Evolutionary conservation across 1,140 invertebrate species (phyloP).

Genomic region (Augochlora pura): DNA sequence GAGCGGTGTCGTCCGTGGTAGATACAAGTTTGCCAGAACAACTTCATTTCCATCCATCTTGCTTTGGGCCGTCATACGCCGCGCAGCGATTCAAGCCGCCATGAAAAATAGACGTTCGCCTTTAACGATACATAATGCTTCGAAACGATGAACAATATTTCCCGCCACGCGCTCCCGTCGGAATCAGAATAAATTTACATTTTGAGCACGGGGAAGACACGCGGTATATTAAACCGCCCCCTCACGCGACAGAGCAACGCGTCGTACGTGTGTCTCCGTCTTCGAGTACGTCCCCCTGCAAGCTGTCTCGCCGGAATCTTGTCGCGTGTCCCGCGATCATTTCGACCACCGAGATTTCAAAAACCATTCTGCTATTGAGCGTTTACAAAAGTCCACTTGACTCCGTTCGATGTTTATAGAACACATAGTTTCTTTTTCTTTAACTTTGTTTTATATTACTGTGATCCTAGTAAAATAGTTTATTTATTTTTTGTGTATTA

Average conservation of each 20-base stretch:
- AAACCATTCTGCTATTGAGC: neutral
- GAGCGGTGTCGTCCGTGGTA: slow-evolving; percentile 12
- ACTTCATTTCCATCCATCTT: slow-evolving; percentile 59
- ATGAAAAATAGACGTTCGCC: slow-evolving; percentile 51
- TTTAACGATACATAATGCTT: slow-evolving; percentile 46
- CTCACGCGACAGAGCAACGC: neutral
- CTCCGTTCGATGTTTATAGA: too few relatives aligned
- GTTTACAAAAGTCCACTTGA: too few relatives aligned
- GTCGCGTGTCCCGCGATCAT: neutral
- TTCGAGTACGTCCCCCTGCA: neutral
- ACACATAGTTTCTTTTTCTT: too few relatives aligned
- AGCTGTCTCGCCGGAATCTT: neutral
- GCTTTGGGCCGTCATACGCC: slow-evolving; percentile 20
- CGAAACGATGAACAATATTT: slow-evolving; percentile 45
- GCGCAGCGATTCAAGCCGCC: slow-evolving; percentile 21
- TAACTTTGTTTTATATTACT: too few relatives aligned
- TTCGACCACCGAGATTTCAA: neutral
- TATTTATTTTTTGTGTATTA: too few relatives aligned
- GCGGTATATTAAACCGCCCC: slow-evolving; percentile 23
- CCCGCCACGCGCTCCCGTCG: slow-evolving; percentile 17
- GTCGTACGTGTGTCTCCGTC: slow-evolving; percentile 2
- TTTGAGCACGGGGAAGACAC: slow-evolving; percentile 33
- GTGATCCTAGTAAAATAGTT: too few relatives aligned
- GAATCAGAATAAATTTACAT: slow-evolving; percentile 54
- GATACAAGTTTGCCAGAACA: slow-evolving; percentile 36